Percentiles rank a stretch among this genome's conserved stretches.
Evolutionary conservation across 1,140 invertebrate species (phyloP).

Genomic region (Scylla paramamosain): DNA sequence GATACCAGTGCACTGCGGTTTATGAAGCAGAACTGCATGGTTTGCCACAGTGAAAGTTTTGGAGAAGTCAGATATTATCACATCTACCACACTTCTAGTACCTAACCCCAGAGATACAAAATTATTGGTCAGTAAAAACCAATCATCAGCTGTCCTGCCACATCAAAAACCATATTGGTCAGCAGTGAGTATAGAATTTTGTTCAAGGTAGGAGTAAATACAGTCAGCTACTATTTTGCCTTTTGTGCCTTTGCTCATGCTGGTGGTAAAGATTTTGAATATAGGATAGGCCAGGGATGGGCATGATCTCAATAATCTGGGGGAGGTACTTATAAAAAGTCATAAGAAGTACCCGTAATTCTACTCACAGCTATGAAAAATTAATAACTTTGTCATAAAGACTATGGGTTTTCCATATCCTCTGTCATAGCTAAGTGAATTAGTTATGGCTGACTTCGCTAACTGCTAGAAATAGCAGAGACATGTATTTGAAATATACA

Average conservation of each 20-base stretch:
- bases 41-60: neutral
- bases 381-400: too few relatives aligned
- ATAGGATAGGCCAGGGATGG: neutral
- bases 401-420: too few relatives aligned
- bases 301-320: neutral
- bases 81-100: neutral
- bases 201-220: conserved; percentile 25
- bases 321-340: too few relatives aligned
- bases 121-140: neutral
- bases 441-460: too few relatives aligned
- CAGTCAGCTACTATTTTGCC: neutral
- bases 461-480: too few relatives aligned
- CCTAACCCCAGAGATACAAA: neutral
- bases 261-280: neutral
- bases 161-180: too few relatives aligned
- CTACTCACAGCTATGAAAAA: too few relatives aligned
- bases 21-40: neutral
- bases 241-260: neutral
- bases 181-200: too few relatives aligned
- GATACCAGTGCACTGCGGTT: neutral
- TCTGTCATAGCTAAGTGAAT: too few relatives aligned
- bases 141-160: conserved; percentile 34
- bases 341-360: too few relatives aligned
- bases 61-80: conserved; percentile 78
- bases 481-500: too few relatives aligned